Evolutionary conservation across 2,113 vertebrate species (phyloP).

Genomic region (Sceloporus tristichus): DNA sequence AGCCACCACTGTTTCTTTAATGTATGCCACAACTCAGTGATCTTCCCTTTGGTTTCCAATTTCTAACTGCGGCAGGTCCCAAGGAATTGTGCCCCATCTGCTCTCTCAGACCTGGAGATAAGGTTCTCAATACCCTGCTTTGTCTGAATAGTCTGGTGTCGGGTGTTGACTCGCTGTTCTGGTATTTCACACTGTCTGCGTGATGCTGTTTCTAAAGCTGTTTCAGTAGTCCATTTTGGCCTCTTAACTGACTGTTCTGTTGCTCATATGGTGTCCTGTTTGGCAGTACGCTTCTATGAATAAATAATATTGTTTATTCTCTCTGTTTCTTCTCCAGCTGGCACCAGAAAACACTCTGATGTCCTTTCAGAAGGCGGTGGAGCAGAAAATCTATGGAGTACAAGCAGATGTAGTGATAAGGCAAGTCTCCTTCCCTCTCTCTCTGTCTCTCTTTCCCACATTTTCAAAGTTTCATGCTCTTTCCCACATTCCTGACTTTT

Average conservation of each 20-base stretch:
- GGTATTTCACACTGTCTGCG: background rate
- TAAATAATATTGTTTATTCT: background rate
- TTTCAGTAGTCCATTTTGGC: background rate
- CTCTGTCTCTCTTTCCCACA: background rate
- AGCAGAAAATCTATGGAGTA: conserved; percentile 86
- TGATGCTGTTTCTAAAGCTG: background rate
- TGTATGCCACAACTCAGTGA: background rate
- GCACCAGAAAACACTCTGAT: conserved; percentile 96
- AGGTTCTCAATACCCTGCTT: background rate
- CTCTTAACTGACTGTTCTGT: background rate
- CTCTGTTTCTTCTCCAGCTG: conserved; percentile 74
- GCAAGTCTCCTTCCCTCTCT: conserved; percentile 61
- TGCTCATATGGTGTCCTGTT: background rate
- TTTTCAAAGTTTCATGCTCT: background rate
- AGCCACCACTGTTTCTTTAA: no score
- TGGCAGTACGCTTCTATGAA: rapidly evolving
- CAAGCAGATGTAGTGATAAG: conserved; percentile 92
- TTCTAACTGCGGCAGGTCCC: no score
- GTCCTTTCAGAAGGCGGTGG: conserved; percentile 93
- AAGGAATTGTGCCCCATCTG: background rate
- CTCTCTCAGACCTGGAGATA: background rate
- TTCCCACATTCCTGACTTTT: background rate
- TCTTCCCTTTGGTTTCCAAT: background rate
- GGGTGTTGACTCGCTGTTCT: background rate
- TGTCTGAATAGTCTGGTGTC: background rate